Base-by-base conservation (phyloP, 2,888 invertebrate species). In the Salticus scenicus region DNA sequence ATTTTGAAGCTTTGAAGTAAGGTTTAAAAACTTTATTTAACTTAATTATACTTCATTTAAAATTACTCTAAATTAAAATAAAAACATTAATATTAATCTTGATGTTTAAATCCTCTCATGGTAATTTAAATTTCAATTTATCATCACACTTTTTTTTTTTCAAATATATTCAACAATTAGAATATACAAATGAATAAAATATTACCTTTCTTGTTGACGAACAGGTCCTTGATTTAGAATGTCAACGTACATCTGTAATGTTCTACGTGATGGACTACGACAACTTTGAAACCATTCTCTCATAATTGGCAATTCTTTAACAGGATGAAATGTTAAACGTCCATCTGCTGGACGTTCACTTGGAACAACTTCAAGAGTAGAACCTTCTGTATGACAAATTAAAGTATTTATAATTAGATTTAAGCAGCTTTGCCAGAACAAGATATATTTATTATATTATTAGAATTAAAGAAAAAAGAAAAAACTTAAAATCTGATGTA, bases 261-360 rank as follows among this genome's bases (percentile, higher is more conserved):
- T 89, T 41, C 89, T 89, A 24, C 89, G 89, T 14, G 89, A 88
- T 14, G 91, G 91, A 66, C 89, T 90, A 28, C 89, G 90, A 81
- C 88, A 89, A 20, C 76, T 74, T 8, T 88, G 82, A 86, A 89
- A 91, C 91, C 91, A 91, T 10, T 89, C 88, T 47, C 90, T 89
- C 88, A 91, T 88, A 66, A 89, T 73, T 0, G 91, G 91, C 20
- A 91, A 87, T 83, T 91, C 91, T 71, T 90, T 89, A 1, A 88
- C 88, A 0, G 90, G 89, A 87, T 91, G 91, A 88, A 91, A 91
- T 0, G 91, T 91, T 81, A 91, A 77, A n/a, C 89, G 82, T 7
- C 88, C 88, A 78, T 89, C 89, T 14, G 47, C 74, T 64, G 88
- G 87, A 42, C 73, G 70, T 14, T 84, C 87, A 69, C 64, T 81